Conservation (phyloP, 2,797 vertebrate species). For the Cichlasoma orientale region DNA sequence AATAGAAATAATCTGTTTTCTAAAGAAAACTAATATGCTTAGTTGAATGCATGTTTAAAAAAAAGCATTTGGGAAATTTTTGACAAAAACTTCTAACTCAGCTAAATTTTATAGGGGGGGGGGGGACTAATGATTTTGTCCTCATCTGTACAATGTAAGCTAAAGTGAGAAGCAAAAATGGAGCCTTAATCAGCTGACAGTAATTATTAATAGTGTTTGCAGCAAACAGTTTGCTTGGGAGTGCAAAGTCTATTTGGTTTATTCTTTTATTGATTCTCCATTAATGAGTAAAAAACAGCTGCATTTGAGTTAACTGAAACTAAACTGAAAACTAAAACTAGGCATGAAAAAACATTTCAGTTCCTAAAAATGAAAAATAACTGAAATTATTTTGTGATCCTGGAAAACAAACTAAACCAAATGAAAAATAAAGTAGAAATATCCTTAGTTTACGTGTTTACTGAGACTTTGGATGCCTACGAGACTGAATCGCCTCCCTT, state of each 20-base stretch:
- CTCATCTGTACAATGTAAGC: neutral
- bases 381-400: neutral
- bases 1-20: no score
- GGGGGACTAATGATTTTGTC: no score
- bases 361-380: no score
- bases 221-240: neutral
- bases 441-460: neutral
- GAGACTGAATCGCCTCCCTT: neutral
- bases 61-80: no score
- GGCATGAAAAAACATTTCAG: neutral
- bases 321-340: neutral
- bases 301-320: neutral
- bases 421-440: neutral
- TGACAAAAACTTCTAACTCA: no score
- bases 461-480: neutral
- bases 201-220: neutral
- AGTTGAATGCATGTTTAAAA: no score
- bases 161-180: neutral
- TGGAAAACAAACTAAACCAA: neutral
- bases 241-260: no score
- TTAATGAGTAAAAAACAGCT: neutral
- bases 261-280: neutral
- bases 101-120: no score
- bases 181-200: neutral
- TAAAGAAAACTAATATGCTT: no score